Conservation (phyloP, 2,113 vertebrate species). For the Macrotis lagotis region DNA sequence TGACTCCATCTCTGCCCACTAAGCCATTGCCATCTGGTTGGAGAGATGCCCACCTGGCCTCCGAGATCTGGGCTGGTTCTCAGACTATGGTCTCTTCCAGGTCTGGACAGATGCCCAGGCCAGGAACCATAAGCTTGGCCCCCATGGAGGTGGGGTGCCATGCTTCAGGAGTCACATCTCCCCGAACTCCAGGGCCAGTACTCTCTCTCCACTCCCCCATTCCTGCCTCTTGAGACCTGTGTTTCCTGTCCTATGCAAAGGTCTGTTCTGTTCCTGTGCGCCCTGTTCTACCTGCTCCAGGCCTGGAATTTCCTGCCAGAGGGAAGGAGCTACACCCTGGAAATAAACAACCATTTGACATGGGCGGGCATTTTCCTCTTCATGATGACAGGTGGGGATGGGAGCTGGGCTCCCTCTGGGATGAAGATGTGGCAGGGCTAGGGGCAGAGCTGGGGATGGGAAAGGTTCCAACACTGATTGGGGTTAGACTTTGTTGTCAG, state of each 20-base stretch:
- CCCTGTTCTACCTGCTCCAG: conserved; percentile 73
- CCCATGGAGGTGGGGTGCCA: neutral
- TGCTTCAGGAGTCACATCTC: neutral
- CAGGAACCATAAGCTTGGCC: neutral
- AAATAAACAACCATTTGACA: conserved; percentile 68
- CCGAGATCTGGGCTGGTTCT: neutral
- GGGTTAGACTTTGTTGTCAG: neutral
- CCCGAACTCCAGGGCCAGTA: neutral
- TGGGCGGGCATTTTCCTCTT: conserved; percentile 60
- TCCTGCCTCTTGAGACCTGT: neutral
- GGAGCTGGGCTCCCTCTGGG: neutral
- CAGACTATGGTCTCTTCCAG: neutral
- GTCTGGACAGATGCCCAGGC: neutral
- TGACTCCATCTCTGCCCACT: neutral
- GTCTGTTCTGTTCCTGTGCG: neutral
- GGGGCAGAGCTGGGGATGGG: neutral
- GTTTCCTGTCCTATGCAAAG: conserved; percentile 27
- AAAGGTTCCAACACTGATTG: too few relatives aligned
- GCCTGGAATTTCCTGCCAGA: conserved; percentile 52
- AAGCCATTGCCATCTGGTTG: neutral
- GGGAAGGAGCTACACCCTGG: conserved; percentile 70
- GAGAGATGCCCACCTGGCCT: neutral
- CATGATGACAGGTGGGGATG: conserved; percentile 54
- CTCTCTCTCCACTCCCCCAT: neutral
- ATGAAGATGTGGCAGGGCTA: neutral